These are phyloP conservation scores for Drosophila fuyamai DNA, from an alignment of 1,140 invertebrate genomes.

Conservation along the genomic window DNA sequence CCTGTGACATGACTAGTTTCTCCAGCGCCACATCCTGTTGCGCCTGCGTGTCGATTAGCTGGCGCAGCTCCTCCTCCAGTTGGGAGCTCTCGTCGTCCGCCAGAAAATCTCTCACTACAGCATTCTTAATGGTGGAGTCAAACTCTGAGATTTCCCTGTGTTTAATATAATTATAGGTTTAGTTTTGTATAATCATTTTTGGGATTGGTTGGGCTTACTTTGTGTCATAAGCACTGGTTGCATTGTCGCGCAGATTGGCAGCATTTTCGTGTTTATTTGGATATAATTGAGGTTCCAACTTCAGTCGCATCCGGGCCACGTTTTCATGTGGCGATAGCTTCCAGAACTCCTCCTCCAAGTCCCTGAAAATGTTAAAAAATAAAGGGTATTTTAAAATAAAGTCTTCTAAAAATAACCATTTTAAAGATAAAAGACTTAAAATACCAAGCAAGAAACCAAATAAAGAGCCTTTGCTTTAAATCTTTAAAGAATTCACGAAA, in stretches of 20 bases:
- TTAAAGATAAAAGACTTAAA: too few species aligned
- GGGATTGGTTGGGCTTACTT: slow-evolving; percentile 54
- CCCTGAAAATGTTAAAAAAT: slow-evolving; percentile 57
- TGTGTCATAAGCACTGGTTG: slow-evolving; percentile 76
- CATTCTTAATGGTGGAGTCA: slow-evolving; percentile 81
- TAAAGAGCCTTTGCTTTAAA: too few species aligned
- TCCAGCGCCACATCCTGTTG: slow-evolving; percentile 85
- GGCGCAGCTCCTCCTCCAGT: slow-evolving; percentile 77
- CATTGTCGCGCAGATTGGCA: slow-evolving; percentile 88
- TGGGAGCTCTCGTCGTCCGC: slow-evolving; percentile 79
- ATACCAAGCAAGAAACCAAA: too few species aligned
- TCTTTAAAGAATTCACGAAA: too few species aligned
- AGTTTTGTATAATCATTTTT: too few species aligned
- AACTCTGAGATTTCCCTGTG: slow-evolving; percentile 78
- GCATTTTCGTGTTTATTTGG: slow-evolving; percentile 87
- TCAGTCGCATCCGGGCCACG: slow-evolving; percentile 88
- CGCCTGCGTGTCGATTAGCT: slow-evolving; percentile 72
- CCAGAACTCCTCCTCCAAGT: slow-evolving; percentile 85
- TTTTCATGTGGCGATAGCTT: slow-evolving; percentile 89
- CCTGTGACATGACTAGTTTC: slow-evolving; percentile 87
- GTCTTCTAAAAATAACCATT: too few species aligned
- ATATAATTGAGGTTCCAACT: slow-evolving; percentile 87
- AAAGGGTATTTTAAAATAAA: too few species aligned
- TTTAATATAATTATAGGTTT: not conserved
- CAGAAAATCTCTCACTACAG: slow-evolving; percentile 78